Conservation (phyloP, 2,888 invertebrate species). For the Apodemia duryi region DNA sequence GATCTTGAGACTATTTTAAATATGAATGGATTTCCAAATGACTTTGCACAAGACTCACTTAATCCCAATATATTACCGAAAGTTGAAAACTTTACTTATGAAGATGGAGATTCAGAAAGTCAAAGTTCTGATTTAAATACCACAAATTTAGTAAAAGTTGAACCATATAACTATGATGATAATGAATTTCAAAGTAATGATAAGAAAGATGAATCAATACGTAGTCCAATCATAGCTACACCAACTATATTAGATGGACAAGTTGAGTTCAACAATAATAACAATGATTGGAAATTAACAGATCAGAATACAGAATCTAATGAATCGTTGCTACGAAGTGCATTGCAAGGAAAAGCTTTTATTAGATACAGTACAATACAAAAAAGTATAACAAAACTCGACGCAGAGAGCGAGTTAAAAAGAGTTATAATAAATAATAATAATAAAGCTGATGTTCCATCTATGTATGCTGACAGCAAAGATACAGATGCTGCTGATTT, state of each 20-base stretch:
- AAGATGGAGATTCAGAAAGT: slow-evolving; percentile 89
- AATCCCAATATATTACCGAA: slow-evolving; percentile 80
- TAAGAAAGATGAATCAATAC: slow-evolving; percentile 61
- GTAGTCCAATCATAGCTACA: slow-evolving; percentile 67
- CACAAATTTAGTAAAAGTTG: slow-evolving; percentile 76
- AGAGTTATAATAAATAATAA: slow-evolving; percentile 67
- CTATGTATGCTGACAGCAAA: slow-evolving; percentile 74
- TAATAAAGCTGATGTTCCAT: slow-evolving; percentile 74
- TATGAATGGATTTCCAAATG: slow-evolving; percentile 81
- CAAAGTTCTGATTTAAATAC: slow-evolving; percentile 84
- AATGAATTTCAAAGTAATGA: slow-evolving; percentile 58
- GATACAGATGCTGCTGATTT: slow-evolving; percentile 56
- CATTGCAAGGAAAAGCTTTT: slow-evolving; percentile 88
- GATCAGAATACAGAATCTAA: slow-evolving; percentile 84
- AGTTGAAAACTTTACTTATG: slow-evolving; percentile 86
- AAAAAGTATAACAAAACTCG: slow-evolving; percentile 71
- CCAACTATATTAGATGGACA: slow-evolving; percentile 73
- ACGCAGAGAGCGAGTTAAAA: slow-evolving; percentile 60
- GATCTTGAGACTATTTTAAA: slow-evolving; percentile 90
- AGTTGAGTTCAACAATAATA: slow-evolving; percentile 83
- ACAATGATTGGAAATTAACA: slow-evolving; percentile 90
- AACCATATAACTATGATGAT: slow-evolving; percentile 65
- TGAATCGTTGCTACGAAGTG: slow-evolving; percentile 89
- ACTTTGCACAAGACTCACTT: slow-evolving; percentile 77
- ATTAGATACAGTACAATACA: slow-evolving; percentile 77